Conservation (phyloP, 2,113 vertebrate genomes). For the Edolisoma coerulescens region DNA sequence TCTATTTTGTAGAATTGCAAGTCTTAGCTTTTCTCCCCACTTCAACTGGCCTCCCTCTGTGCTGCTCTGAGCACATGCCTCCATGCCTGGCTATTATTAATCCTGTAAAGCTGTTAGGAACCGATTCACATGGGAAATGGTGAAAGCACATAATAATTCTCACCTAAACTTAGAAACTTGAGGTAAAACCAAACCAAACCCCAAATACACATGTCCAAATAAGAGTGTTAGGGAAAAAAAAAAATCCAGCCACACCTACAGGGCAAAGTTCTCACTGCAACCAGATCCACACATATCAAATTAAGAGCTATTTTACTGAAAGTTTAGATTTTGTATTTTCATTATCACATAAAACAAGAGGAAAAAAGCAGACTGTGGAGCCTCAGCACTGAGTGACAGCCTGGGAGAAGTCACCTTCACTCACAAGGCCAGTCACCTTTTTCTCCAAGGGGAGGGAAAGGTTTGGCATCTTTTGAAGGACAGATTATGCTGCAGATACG, state of each 20-base stretch:
- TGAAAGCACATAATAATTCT: background rate
- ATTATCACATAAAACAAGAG: background rate
- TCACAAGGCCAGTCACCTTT: background rate
- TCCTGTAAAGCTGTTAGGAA: background rate
- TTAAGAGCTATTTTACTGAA: background rate
- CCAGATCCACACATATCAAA: background rate
- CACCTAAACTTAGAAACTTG: background rate
- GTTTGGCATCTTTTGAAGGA: background rate
- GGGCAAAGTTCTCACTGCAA: background rate
- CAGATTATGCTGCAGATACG: background rate
- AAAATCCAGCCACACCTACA: background rate
- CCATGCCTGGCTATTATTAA: background rate
- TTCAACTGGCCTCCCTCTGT: background rate
- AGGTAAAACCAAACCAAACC: background rate
- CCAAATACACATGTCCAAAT: background rate
- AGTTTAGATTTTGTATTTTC: background rate
- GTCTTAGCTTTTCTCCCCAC: background rate
- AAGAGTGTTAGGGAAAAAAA: background rate
- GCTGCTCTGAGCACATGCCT: background rate
- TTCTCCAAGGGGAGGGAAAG: background rate
- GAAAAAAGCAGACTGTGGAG: background rate
- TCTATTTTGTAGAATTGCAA: background rate
- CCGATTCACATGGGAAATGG: background rate
- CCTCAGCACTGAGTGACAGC: background rate
- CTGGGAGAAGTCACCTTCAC: background rate